Evolutionary conservation across 2,797 vertebrate species (phyloP).

Genomic region (Bufotes viridis): DNA sequence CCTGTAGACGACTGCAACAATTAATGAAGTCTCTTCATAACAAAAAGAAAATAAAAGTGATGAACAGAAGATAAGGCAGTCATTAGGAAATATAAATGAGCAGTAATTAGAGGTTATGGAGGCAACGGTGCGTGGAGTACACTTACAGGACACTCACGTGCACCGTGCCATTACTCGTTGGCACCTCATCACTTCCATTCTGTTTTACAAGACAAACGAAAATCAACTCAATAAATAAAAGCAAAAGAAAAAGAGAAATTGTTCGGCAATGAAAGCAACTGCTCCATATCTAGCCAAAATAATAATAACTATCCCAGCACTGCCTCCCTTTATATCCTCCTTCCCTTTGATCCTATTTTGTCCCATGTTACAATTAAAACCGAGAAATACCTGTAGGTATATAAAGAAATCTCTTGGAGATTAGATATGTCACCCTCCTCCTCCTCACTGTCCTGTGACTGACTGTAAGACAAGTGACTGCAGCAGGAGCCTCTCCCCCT

Average conservation of each 20-base stretch:
- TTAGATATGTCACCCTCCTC: too few species aligned
- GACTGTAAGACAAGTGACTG: too few species aligned
- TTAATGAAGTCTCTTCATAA: constrained; percentile 43
- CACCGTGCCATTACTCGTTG: background rate
- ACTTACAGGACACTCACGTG: constrained; percentile 20
- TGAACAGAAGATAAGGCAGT: constrained; percentile 18
- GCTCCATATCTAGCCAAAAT: background rate
- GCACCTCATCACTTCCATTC: constrained; percentile 24
- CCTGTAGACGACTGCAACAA: background rate
- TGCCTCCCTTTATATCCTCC: too few species aligned
- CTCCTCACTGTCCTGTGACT: too few species aligned
- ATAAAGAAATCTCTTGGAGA: too few species aligned
- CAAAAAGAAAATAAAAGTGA: constrained; percentile 45
- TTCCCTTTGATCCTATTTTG: too few species aligned
- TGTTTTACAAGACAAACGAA: background rate
- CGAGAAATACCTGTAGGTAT: too few species aligned
- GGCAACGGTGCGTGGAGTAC: background rate
- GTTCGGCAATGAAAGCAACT: background rate
- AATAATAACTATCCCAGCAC: background rate
- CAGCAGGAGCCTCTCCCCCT: too few species aligned
- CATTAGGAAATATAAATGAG: constrained; percentile 8
- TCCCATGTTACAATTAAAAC: too few species aligned
- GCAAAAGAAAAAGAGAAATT: background rate
- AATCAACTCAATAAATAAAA: constrained; percentile 4
- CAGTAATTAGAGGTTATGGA: constrained; percentile 40